Base-by-base conservation (phyloP, 2,888 invertebrate genomes). In the Lasioglossum villosulum region DNA sequence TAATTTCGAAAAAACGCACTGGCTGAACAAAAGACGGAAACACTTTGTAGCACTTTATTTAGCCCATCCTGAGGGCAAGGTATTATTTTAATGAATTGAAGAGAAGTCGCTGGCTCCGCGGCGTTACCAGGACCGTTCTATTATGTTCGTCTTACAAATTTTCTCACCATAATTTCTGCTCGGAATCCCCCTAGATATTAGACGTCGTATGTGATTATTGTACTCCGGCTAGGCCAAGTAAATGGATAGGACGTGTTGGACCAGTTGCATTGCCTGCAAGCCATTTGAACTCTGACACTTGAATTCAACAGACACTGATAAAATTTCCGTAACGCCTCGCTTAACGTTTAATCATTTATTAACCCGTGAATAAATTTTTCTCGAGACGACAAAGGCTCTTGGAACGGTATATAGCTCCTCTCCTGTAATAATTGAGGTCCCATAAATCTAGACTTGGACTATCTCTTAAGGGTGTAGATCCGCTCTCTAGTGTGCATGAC, bases 151-250 rank as follows among this genome's bases (percentile, higher is more conserved):
- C 48, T 48, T 72, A 48, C 48, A 23, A 72, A 48, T 48, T 72
- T 34, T 48, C 72, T 34, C 48, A 10, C 72, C 42, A 72, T 72
- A 72, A 48, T 23, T 72, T 30, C 48, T 12, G 23, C 30, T 0
- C 30, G 48, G 48, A 72, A 30, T 72, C 45, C 30, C 19, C 5
- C 34, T 34, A 68, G 48, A 48, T 72, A 72, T 48, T 72, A 34
- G 48, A 72, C 30, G 72, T 72, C 45, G 72, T 34, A 23, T 16
- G 48, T 72, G 48, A 34, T 72, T 72, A 72, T 48, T 72, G 72
- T 30, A 45, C 72, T 72, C 72, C 30, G 27, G 16, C 72, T 19
- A 19, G 39, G 30, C 19, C 45, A 16, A 45, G 45, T 30, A 30
- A 72, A 72, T 48, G 48, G 30, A 48, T 48, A 72, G 72, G 34